Conservation (phyloP, 2,797 vertebrate species). For the Amazonetta brasiliensis region DNA sequence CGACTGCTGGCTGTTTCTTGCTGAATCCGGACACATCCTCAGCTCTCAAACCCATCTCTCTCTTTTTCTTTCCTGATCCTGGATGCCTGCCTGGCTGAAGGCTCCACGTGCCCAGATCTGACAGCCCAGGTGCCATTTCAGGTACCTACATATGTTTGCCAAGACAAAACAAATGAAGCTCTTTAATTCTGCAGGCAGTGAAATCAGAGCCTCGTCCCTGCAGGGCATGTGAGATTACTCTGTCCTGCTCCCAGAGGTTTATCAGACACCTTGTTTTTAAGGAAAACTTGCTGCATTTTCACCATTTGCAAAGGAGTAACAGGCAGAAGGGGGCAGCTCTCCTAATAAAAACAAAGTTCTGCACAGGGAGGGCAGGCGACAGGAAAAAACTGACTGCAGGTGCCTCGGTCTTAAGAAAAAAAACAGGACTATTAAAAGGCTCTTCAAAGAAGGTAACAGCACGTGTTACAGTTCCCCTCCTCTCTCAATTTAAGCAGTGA, state of each 20-base stretch:
- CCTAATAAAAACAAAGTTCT: neutral
- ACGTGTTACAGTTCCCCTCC: neutral
- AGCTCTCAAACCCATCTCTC: neutral
- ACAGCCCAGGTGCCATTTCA: neutral
- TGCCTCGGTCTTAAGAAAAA: neutral
- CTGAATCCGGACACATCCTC: neutral
- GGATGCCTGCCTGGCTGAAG: neutral
- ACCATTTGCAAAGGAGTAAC: accelerated
- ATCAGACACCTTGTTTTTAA: neutral
- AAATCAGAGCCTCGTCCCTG: neutral
- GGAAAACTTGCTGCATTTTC: neutral
- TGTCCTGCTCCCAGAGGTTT: neutral
- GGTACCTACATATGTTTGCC: neutral
- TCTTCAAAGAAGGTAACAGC: neutral
- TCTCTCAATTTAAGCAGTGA: neutral
- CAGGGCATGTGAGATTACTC: neutral
- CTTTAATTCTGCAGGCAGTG: neutral
- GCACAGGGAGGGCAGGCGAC: neutral
- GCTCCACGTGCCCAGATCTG: neutral
- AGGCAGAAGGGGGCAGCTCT: conserved; percentile 1
- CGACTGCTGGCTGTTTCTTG: neutral
- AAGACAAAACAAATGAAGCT: neutral
- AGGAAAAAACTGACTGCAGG: neutral
- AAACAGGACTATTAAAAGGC: neutral
- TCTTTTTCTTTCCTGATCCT: neutral